Evolutionary conservation across 2,797 vertebrate genomes (phyloP), one percentile per base, ranked within the genome.

Genomic region (Scleropages formosus): DNA sequence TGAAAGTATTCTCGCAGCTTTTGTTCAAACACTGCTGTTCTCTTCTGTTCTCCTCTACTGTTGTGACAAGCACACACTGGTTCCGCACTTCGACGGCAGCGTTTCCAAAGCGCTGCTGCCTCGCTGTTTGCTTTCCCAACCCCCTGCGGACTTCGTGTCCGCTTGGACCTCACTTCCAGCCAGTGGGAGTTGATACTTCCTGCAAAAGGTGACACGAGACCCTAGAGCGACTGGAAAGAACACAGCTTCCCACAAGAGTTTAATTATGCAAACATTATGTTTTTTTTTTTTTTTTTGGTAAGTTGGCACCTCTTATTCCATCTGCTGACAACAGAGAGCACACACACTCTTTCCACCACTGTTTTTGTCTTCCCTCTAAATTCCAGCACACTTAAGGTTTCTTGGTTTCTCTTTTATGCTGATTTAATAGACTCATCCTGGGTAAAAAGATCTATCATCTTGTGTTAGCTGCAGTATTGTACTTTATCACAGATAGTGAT

Each of bases 191-290:
- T n/a, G 59, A 12, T 59, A 24, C 22, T 22, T 46, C n/a, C n/a
- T 31, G 56, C 58, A 58, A 20, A 18, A 31, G 22, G 44, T 61
- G 47, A 74, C 44, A 53, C 22, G 51, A 56, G 61, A 31, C 46
- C 61, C 26, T 47, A 46, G 22, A 63, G 60, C 8, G 65, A 46
- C 13, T 67, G 65, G 65, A 67, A 8, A 67, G 31, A 67, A 67
- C 65, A 67, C 65, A 46, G 39, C 64, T 44, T 44, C 65, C 65
- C 11, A n/a, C 65, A 4, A 22, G 16, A 10, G 20, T 67, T 39
- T 67, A 49, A 67, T 67, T 67, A 67, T 67, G 65, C 65, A 46
- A 67, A 67, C 47, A 39, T 49, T 44, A 39, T 49, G 67, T 56
- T 56, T 53, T 56, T 39, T 39, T 44, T 39, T 49, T 67, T 56